A percentile compares a stretch with the other conserved stretches of the same genome.
Evolutionary conservation across 2,113 vertebrate species (phyloP).

Genomic region (Rhabdomys dilectus): DNA sequence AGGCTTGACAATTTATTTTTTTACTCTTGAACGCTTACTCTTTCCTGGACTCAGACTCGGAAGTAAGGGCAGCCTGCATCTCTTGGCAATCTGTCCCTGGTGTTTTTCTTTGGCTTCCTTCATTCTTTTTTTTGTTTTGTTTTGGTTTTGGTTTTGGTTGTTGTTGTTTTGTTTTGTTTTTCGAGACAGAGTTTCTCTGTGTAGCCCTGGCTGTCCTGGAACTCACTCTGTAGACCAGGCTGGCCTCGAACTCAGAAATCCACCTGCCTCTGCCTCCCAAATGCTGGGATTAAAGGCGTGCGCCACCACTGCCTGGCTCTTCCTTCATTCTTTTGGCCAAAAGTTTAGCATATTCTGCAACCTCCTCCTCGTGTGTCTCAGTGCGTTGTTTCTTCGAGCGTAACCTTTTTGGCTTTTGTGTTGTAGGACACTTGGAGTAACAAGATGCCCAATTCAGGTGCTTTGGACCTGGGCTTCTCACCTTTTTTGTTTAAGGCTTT

Average conservation of each 20-base stretch:
- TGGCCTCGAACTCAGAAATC: too few relatives aligned
- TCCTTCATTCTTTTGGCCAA: neutral
- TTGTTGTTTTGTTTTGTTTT: too few relatives aligned
- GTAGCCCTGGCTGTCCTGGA: too few relatives aligned
- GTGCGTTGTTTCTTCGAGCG: neutral
- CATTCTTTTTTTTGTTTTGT: too few relatives aligned
- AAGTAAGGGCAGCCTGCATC: neutral
- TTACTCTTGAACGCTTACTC: neutral
- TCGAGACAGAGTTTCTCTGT: too few relatives aligned
- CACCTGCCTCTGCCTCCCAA: too few relatives aligned
- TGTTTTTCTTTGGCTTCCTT: neutral
- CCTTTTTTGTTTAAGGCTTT: neutral
- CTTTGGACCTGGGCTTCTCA: neutral
- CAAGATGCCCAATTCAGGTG: neutral
- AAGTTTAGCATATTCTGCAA: neutral
- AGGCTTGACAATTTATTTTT: neutral
- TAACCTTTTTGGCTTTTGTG: too few relatives aligned
- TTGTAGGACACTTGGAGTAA: neutral
- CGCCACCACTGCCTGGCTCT: too few relatives aligned
- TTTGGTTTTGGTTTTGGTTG: too few relatives aligned
- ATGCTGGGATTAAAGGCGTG: too few relatives aligned
- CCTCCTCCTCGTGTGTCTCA: neutral
- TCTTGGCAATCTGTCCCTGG: neutral
- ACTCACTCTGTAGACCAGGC: too few relatives aligned
- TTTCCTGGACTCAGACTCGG: neutral